Evolutionary conservation across 2,113 vertebrate genomes (phyloP), one percentile per base, ranked within the genome.

Genomic region (Phrynosoma platyrhinos): DNA sequence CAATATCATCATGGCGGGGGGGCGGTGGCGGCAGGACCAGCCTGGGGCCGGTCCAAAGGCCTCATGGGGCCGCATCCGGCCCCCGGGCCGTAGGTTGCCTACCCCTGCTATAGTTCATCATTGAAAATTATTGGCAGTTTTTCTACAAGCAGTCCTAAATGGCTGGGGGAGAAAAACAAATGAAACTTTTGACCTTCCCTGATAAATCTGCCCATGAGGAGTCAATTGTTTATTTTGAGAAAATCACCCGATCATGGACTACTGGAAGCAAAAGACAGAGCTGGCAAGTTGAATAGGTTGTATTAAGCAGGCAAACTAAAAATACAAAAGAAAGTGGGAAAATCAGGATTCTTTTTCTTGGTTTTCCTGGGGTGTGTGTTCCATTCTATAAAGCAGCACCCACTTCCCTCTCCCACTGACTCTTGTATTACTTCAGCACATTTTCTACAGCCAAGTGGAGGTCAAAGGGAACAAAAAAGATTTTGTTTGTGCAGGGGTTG

Each of bases 211-310:
- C 1, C 80, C 91, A 91, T 93, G 85, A 92, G 85, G 77, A 94
- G 52, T 21, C 42, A 42, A 18, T 23, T 95, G 90, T 95, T 95
- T 95, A 95, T 91, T 92, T 92, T 93, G 84, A 90, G 76, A 82
- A 75, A 62, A 68, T 93, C 86, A 76, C n/a, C 27, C 86, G 64
- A 75, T 86, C n/a, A 77, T 86, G 83, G 40, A 81, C 23, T 87
- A 87, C 88, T 90, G 53, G 78, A 86, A n/a, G 91, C 68, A 75
- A 62, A 85, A 85, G 5, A 36, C 68, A 9, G 42, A 62, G 36
- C 9, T 0, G 14, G 27, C 32, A 32, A 10, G 53, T 69, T 5
- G 47, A 53, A 4, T 20, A 74, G 53, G 64, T 79, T 87, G 81
- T 80, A 92, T 89, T 20, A 4, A 92, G 27, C 7, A 90, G 8